Evolutionary conservation across 2,888 invertebrate species (phyloP).

Genomic region (Pristionchus mayeri): DNA sequence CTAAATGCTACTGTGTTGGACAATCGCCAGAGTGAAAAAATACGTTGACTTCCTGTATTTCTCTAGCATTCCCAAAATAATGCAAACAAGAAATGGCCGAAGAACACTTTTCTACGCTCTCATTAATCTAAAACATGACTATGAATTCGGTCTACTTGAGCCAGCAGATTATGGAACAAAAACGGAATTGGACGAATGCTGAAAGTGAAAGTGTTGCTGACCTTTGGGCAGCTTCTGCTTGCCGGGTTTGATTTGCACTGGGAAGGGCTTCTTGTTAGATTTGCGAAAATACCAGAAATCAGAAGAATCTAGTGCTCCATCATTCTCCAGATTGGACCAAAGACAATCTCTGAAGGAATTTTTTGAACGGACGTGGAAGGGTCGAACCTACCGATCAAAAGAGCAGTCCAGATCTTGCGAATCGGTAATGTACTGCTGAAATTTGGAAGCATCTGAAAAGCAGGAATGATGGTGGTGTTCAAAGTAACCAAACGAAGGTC

Average conservation of each 20-base stretch:
- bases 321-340: slow-evolving; percentile 71
- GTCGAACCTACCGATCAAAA: slow-evolving; percentile 55
- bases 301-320: slow-evolving; percentile 72
- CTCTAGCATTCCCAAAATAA: too few relatives aligned
- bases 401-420: slow-evolving; percentile 69
- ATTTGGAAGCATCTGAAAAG: neutral
- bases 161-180: neutral
- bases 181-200: neutral
- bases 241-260: slow-evolving; percentile 73
- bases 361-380: neutral
- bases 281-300: slow-evolving; percentile 75
- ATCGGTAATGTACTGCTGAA: slow-evolving; percentile 62
- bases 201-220: slow-evolving; percentile 34
- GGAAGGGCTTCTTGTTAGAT: slow-evolving; percentile 70
- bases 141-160: slow-evolving; percentile 51
- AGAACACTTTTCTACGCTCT: too few relatives aligned
- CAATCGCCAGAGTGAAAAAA: too few relatives aligned
- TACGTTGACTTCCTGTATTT: too few relatives aligned
- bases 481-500: neutral
- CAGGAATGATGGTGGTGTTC: neutral
- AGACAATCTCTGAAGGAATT: slow-evolving; percentile 59
- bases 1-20: too few relatives aligned
- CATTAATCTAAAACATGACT: too few relatives aligned
- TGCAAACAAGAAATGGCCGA: too few relatives aligned
- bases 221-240: slow-evolving; percentile 58